Conservation (phyloP, 2,888 invertebrate species). For the Campoplex capitator region DNA sequence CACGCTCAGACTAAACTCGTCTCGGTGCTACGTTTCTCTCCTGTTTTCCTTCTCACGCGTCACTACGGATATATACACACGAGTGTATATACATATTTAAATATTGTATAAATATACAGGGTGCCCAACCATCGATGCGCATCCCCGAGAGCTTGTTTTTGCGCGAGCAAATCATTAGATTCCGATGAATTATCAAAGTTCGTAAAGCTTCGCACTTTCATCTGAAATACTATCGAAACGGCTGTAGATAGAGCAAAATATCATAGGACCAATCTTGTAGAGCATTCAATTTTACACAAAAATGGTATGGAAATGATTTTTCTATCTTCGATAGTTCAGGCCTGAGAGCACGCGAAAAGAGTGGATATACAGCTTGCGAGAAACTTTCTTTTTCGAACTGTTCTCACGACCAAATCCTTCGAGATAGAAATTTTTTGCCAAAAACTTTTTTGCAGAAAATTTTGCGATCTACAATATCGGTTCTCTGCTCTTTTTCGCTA, state of each 20-base stretch:
- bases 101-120: background rate
- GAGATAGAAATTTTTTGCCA: background rate
- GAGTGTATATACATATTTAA: slow-evolving; percentile 11
- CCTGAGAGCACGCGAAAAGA: background rate
- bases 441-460: background rate
- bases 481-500: background rate
- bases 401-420: background rate
- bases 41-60: slow-evolving; percentile 45
- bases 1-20: slow-evolving; percentile 65
- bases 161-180: background rate
- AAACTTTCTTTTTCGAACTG: background rate
- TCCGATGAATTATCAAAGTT: background rate
- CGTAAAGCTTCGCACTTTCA: background rate
- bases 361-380: background rate
- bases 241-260: background rate
- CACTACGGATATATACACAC: slow-evolving; percentile 17
- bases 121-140: background rate
- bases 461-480: background rate
- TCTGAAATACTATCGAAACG: background rate
- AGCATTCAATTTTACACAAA: background rate
- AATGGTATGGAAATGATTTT: background rate
- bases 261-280: background rate
- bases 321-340: background rate
- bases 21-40: slow-evolving; percentile 39
- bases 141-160: background rate